phyloP scores from a whole-genome alignment of 1,140 invertebrate species.

The Ladona fulva region DNA sequence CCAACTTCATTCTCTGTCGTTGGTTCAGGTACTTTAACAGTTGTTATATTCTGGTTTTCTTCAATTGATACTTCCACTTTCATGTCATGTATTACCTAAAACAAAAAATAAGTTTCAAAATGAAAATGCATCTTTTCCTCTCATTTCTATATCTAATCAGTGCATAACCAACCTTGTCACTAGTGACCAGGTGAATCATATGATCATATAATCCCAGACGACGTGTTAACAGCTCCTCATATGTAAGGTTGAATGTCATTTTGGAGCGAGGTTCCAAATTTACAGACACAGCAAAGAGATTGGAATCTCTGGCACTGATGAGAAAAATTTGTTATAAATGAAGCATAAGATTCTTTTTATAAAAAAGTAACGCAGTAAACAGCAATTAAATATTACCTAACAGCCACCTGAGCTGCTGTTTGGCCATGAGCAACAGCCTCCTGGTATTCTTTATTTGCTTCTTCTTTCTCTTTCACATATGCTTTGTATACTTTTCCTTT shows the following conservation, averaged over 20 bases:
- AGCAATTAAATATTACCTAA: not conserved
- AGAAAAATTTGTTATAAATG: not conserved
- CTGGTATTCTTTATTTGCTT: constrained; percentile 32
- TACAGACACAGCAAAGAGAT: constrained; percentile 50
- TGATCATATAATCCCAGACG: constrained; percentile 49
- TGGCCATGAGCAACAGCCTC: constrained; percentile 32
- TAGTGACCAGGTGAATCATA: constrained; percentile 46
- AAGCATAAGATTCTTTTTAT: too few relatives aligned
- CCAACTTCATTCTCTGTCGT: constrained; percentile 31
- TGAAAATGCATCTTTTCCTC: not conserved
- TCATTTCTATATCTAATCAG: constrained; percentile 11
- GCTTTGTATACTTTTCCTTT: constrained; percentile 30
- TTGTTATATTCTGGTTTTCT: constrained; percentile 45
- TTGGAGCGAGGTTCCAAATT: constrained; percentile 49
- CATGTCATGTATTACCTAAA: constrained; percentile 43
- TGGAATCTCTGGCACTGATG: constrained; percentile 50
- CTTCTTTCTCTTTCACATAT: constrained; percentile 33
- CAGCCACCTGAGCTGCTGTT: constrained; percentile 29
- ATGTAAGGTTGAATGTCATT: constrained; percentile 52
- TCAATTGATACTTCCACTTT: constrained; percentile 46
- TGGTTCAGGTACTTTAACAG: constrained; percentile 46
- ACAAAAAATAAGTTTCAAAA: not conserved
- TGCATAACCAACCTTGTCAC: constrained; percentile 35
- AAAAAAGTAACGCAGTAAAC: too few relatives aligned
- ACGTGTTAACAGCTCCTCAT: constrained; percentile 50